Evolutionary conservation across 2,797 vertebrate genomes (phyloP).

Genomic region (Phylloscopus collybita): DNA sequence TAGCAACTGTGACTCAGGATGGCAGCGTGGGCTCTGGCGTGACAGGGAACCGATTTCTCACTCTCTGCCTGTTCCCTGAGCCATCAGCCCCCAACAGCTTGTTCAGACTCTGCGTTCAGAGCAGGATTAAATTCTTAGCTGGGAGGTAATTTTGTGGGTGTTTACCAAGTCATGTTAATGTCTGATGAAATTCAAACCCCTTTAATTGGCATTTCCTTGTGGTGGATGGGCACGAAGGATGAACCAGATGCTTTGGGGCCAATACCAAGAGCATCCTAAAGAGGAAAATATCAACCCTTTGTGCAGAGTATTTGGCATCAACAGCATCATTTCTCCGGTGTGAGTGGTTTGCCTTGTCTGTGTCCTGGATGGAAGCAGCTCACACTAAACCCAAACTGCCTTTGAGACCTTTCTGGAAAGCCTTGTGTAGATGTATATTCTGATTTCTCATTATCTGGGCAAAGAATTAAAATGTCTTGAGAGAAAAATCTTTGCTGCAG

Average conservation of each 20-base stretch:
- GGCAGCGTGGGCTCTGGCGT: neutral
- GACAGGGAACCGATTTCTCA: neutral
- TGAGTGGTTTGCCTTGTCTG: neutral
- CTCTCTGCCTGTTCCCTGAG: neutral
- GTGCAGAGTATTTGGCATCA: neutral
- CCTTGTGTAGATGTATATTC: neutral
- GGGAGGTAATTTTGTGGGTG: neutral
- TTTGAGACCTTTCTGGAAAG: neutral
- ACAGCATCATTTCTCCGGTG: neutral
- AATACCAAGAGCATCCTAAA: neutral
- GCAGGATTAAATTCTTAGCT: neutral
- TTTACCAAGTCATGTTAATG: neutral
- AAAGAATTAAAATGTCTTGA: neutral
- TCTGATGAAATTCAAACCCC: neutral
- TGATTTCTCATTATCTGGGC: neutral
- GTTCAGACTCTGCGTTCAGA: neutral
- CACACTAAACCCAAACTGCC: neutral
- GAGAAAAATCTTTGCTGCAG: neutral
- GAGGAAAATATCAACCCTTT: neutral
- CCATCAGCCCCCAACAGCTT: neutral
- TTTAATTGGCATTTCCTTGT: slow-evolving; percentile 33
- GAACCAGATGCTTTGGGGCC: neutral
- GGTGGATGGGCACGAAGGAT: neutral
- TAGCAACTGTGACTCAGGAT: slow-evolving; percentile 1
- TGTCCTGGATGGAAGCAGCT: neutral